Base-by-base conservation (phyloP, 1,140 invertebrate species). In the Drosophila kepulauana region DNA sequence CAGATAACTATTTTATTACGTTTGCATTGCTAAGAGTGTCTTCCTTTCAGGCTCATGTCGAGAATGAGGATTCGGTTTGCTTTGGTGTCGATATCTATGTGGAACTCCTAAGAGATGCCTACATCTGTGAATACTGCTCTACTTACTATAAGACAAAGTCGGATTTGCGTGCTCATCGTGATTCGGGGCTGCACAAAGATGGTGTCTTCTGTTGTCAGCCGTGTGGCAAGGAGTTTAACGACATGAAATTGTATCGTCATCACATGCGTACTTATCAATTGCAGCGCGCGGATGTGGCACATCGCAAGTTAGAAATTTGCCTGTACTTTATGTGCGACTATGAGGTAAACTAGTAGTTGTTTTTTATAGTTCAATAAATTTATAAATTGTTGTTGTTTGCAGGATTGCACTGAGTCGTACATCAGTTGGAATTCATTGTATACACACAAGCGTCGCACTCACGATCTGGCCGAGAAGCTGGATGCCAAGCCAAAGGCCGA, bases 391-490 rank as follows among this genome's bases (percentile, higher is more conserved):
- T n/a, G 11, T 48, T 2, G 8, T 3, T 57, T 61, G 15, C 25
- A 92, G 91, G 69, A 78, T 25, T 92, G 91, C 63, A 13, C 25
- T 7, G 79, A 91, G 25, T 51, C 75, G 0, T 92, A 92, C 56
- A 56, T 58, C 0, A 73, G 86, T 35, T 92, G 91, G 91, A 79
- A 86, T 33, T 88, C 91, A 0, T 51, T 92, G 25, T 88, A 91
- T 33, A 86, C 87, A 0, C 86, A 90, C 56, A 90, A 91, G 71
- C 62, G 78, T 0, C 86, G 86, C 6, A 75, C 81, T 2, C 91
- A 92, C 38, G 82, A 85, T 15, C 15, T 52, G 5, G 5, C 49
- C 0, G 43, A 49, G 1, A 73, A 65, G 52, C 13, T 43, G 46
- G 46, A 67, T 3, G 20, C 52, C 1, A 81, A 75, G n/a, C 5